These are phyloP conservation scores for Sebastes oblongus DNA, from an alignment of 2,797 vertebrate genomes.

Conservation along the genomic window DNA sequence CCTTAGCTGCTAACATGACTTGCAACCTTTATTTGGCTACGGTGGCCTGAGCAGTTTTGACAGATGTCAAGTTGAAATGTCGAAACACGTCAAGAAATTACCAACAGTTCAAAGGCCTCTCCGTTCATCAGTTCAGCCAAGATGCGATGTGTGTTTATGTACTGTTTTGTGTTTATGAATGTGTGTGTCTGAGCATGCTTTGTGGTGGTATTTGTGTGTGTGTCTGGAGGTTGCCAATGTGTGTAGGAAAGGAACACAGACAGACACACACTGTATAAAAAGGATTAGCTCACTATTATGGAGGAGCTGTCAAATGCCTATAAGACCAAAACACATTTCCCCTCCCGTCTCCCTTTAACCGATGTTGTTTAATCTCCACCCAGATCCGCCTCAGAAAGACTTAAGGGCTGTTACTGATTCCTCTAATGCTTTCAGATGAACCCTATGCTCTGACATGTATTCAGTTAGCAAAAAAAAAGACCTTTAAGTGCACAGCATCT, in stretches of 20 bases:
- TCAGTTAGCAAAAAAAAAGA: conserved; percentile 41
- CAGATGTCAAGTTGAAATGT: conserved; percentile 57
- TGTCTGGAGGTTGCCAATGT: conserved; percentile 45
- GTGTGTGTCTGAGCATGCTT: background rate
- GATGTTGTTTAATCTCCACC: conserved; percentile 69
- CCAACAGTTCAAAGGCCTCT: conserved; percentile 43
- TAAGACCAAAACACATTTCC: conserved; percentile 73
- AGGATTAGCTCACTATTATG: conserved; percentile 74
- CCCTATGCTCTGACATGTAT: conserved; percentile 58
- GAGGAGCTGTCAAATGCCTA: conserved; percentile 73
- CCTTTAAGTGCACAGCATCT: conserved; percentile 22
- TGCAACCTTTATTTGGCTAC: conserved; percentile 6
- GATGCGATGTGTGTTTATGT: conserved; percentile 22
- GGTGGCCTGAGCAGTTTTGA: conserved; percentile 48
- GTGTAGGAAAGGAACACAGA: conserved; percentile 44
- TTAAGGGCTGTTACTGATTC: conserved; percentile 73
- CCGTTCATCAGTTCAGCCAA: conserved; percentile 27
- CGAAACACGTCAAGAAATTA: conserved; percentile 37
- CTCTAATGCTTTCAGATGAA: conserved; percentile 73
- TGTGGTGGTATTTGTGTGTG: background rate
- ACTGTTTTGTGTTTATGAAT: conserved; percentile 1
- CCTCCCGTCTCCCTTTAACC: conserved; percentile 68
- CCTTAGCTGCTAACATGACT: conserved; percentile 31
- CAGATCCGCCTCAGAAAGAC: conserved; percentile 70
- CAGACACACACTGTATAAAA: conserved; percentile 63